Evolutionary conservation across 2,113 vertebrate genomes (phyloP), one percentile per base, ranked within the genome.

Genomic region (Ursus arctos): DNA sequence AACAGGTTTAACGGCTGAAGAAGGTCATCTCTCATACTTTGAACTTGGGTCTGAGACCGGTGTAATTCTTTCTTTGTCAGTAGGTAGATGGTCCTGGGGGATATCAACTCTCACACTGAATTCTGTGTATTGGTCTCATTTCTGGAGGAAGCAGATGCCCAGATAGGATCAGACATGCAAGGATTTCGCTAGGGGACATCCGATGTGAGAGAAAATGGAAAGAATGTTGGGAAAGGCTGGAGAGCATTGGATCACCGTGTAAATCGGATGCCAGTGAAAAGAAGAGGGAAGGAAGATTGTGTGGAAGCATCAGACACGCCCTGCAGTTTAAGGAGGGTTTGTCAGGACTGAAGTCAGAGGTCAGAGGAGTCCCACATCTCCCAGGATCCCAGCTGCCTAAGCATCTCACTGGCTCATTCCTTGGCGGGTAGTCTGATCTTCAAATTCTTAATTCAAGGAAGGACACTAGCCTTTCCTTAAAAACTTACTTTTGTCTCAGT

Each of bases 61-160:
- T 7, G 91, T 61, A 36, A 93, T 92, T 96, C 92, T 97, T 98
- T 33, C 91, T 96, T 94, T 96, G 90, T 91, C 86, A 92, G 36
- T 92, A 79, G 69, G 57, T 71, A 90, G 97, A 92, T 82, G 85
- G 26, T 87, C 97, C 53, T 55, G 67, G 80, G 82, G 83, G 93
- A 40, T 55, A 31, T 87, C 88, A 74, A 26, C 26, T 85, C 53
- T 92, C 93, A 13, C 15, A 18, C 4, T 47, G 57, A 82, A 49
- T 87, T 93, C 51, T 22, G 1, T 33, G 55, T 21, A 1, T 87
- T 63, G 49, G 43, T 22, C 84, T 80, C 19, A 28, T 49, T 89
- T 63, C n/a, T 33, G 2, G 3, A 28, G 28, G 67, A 96, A 40
- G 31, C 26, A 74, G 33, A 71, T 7, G 49, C 18, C 87, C 40